phyloP scores from a whole-genome alignment of 2,113 vertebrate species.

The Tragelaphus scriptus region DNA sequence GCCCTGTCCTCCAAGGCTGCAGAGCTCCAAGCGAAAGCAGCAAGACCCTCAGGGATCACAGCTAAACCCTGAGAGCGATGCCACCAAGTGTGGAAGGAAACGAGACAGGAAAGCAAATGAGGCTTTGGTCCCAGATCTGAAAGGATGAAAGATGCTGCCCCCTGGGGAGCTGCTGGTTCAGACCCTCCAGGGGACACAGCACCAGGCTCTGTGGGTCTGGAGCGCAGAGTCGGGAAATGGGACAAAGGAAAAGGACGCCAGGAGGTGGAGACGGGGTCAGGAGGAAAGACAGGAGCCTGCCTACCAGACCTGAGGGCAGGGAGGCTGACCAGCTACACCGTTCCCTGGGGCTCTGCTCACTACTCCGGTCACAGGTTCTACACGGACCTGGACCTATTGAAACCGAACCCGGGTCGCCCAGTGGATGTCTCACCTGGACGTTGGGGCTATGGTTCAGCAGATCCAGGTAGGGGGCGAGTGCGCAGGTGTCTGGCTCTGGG shows the following conservation, averaged over 20 bases:
- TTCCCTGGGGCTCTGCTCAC: neutral
- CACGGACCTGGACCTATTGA: fast-evolving
- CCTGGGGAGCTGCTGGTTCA: neutral
- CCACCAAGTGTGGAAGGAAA: neutral
- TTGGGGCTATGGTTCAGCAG: constrained; percentile 92
- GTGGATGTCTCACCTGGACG: constrained; percentile 83
- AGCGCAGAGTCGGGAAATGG: neutral
- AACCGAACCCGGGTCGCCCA: fast-evolving
- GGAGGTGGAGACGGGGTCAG: neutral
- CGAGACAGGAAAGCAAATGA: neutral
- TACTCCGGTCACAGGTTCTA: neutral
- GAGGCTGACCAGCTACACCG: neutral
- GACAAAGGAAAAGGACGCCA: neutral
- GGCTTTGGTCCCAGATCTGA: neutral
- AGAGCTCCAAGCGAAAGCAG: neutral
- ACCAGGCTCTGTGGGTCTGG: neutral
- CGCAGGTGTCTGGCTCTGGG: constrained; percentile 86
- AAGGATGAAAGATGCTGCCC: neutral
- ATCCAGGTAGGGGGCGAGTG: constrained; percentile 92
- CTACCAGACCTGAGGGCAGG: fast-evolving
- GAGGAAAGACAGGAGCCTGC: neutral
- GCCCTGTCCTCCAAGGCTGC: neutral
- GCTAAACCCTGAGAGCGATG: neutral
- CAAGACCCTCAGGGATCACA: neutral
- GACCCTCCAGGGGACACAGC: fast-evolving